Percentiles rank a stretch among this genome's conserved stretches.
phyloP scores from a whole-genome alignment of 2,888 invertebrate genomes.

The Cephalotes varians region DNA sequence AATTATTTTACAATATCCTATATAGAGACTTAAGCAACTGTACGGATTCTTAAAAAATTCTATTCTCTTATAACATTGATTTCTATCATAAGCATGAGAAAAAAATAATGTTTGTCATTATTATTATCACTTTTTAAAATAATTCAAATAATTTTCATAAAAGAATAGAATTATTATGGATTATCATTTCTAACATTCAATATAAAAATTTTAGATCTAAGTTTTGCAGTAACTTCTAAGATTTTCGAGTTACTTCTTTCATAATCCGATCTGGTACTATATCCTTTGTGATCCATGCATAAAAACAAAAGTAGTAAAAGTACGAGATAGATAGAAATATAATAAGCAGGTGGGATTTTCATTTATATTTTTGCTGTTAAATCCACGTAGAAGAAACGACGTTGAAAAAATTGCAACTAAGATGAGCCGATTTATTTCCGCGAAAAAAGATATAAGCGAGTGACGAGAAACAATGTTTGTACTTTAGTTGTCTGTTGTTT shows the following conservation, averaged over 20 bases:
- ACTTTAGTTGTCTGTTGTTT: background rate
- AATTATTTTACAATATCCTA: background rate
- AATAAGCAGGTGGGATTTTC: background rate
- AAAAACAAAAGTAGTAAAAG: background rate
- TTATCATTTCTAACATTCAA: background rate
- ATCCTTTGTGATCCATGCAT: background rate
- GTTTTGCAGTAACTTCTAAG: background rate
- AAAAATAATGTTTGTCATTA: background rate
- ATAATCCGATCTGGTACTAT: background rate
- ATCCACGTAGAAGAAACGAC: background rate
- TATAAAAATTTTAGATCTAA: background rate
- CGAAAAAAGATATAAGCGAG: background rate
- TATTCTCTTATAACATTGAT: background rate
- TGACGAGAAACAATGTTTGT: background rate
- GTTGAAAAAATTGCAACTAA: conserved; percentile 34
- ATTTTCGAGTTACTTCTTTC: background rate
- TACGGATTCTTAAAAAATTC: background rate
- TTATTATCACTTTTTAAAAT: background rate
- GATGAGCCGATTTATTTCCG: background rate
- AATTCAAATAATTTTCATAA: background rate
- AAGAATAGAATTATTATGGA: background rate
- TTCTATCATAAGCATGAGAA: background rate
- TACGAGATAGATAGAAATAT: background rate
- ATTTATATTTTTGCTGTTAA: conserved; percentile 13
- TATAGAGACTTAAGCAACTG: background rate